Base-by-base conservation (phyloP, 2,797 vertebrate genomes). In the Acestrorhynchus altus region DNA sequence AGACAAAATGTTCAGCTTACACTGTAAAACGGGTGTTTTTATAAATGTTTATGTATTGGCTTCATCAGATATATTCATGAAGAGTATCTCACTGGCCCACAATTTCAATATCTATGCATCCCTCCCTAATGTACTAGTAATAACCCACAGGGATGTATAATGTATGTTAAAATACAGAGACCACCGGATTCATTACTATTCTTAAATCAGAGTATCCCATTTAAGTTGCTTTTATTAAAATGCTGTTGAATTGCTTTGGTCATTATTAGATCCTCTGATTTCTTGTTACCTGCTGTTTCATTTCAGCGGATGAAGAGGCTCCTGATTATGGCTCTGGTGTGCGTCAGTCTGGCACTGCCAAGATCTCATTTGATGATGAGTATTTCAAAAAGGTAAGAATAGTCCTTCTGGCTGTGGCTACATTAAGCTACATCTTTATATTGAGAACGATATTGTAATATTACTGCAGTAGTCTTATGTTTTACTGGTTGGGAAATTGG, bases 241-340 rank as follows among this genome's bases (percentile, higher is more conserved):
- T 46, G 44, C 44, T 7, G 20, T 28, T 64, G 42, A 76, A 66
- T 83, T 70, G 57, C 22, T 83, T 15, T 20, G 75, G 75, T 77
- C 51, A 12, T 54, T 22, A 46, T 60, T 57, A 35, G 9, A 52
- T 47, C 5, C 6, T 40, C 2, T 42, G 20, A 12, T n/a, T 66
- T 44, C 24, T 72, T 57, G 18, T 28, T 68, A 28, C 28, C 2
- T 70, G 15, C 76, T 47, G 86, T 56, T 87, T 26, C 84, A 68
- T 87, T 90, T 77, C 83, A 98, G 98, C 94, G 84, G 98, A 99
- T 35, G 98, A 99, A 86, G 98, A 99, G 87, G 98, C 98, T 65
- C 98, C 98, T 69, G 98, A 99, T 93, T 99, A 99, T 69, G 98
- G 98, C 28, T 99, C 98, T 71, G 98, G 98, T 74, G 95, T 99